Base-by-base conservation (phyloP, 2,797 vertebrate species). In the Sebastes reedi region DNA sequence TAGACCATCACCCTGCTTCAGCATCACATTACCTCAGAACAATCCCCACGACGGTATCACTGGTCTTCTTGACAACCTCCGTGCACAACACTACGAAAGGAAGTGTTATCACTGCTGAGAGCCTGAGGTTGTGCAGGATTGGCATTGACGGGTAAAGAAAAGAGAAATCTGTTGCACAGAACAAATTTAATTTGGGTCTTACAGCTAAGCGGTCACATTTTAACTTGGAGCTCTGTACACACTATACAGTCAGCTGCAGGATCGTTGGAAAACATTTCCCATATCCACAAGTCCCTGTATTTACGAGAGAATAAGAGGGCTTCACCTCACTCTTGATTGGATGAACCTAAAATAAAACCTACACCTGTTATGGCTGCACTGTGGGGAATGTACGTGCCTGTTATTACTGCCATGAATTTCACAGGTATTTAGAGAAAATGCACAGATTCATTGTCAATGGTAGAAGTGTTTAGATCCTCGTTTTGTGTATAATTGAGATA, bases 1-100 rank as follows among this genome's bases (percentile, higher is more conserved):
- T 1, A 71, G 39, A 56, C 59, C n/a, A 24, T 70, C 71, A 61
- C 20, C 61, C 32, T 65, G 52, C 34, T 52, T 71, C n/a, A 52
- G 77, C 55, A 74, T 81, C 81, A 75, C 69, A 62, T 78, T 60
- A 75, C 76, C 52, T 80, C 46, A 30, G 10, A 82, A 55, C 54
- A 80, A 58, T 36, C 59, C 68, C 78, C 72, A 61, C 29, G 46
- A 50, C 65, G 46, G 22, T n/a, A 12, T 60, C 67, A 73, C 34
- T 4, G 29, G 18, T 59, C 24, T 52, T 64, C 32, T 56, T 67
- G 62, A 75, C 58, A 70, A 58, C 75, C 36, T 56, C 69, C 36
- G 24, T 52, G 4, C 34, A 42, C 20, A 52, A 20, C 12, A 29
- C 29, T 66, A 13, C 18, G 5, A 42, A 27, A 6, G 8, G 18